Evolutionary conservation across 2,113 vertebrate genomes (phyloP), one percentile per base, ranked within the genome.

Genomic region (Urocynchramus pylzowi): DNA sequence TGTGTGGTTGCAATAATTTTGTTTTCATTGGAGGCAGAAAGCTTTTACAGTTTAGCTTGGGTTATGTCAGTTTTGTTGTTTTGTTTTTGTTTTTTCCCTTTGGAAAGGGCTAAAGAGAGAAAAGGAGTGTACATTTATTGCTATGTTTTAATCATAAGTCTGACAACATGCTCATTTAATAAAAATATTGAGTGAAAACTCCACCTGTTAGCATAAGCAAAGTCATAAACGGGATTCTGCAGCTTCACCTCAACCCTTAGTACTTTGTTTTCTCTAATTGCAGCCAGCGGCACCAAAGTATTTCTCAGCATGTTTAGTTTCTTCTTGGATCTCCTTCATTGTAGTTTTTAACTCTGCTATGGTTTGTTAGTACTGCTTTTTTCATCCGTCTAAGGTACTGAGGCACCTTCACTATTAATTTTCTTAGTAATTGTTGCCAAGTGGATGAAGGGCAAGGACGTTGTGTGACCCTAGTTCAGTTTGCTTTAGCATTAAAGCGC

Each of bases 1-100:
- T 96, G 83, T 95, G 96, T 94, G 92, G 90, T 94, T 97, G 89
- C 89, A 90, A 64, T 96, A 41, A 67, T 95, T 89, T 80, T 96
- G 95, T 97, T 98, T 97, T 95, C 80, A 41, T 49, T 87, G 89
- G 92, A 97, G 93, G 79, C 81, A 87, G 81, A 91, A 87, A 64
- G 70, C 93, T 95, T 95, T 93, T 93, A 64, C 33, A 83, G 77
- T 96, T 94, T 57, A 91, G 88, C 75, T 94, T 56, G 39, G 80
- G 78, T 82, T 91, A 86, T 88, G 60, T 74, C 71, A 81, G 70
- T n/a, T 92, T 87, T 35, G 70, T 16, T 37, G 76, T 92, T 89
- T 82, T 35, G 70, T 57, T 71, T 87, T 60, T 85, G 33, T 37
- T 60, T 42, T 68, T 60, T 50, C 2, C 2, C 11, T 80, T 88